Base-by-base conservation (phyloP, 2,113 vertebrate genomes). In the Chaetops frenatus region DNA sequence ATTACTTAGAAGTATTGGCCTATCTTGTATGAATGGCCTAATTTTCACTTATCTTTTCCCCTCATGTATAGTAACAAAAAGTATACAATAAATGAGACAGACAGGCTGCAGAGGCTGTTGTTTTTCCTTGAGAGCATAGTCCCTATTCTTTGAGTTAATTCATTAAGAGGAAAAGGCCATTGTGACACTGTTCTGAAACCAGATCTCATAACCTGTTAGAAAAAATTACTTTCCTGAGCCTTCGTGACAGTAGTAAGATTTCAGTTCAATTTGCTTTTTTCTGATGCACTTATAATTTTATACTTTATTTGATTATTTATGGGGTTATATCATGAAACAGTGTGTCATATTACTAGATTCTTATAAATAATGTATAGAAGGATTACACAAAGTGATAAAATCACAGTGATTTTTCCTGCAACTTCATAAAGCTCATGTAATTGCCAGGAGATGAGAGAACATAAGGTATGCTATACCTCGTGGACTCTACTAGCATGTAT, bases 351-450 rank as follows among this genome's bases (percentile, higher is more conserved):
- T 96, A 69, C 66, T 79, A 51, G 60, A 76, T 72, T 66, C 73
- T 94, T 91, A 96, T 95, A 97, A 97, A 96, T 97, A 97, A 97
- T 94, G 29, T 91, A 81, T 57, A 66, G 56, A 79, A 92, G 24
- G 62, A 85, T 94, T 94, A 29, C 45, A 92, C 8, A 40, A 70
- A 95, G 87, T 97, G 88, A 97, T 94, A 97, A 95, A 70, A 90
- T 78, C 50, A 56, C 7, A 50, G 50, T 95, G 88, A 95, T 97
- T 97, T 96, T 96, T 86, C 28, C 38, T 67, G 60, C 85, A 96
- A 76, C 61, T 94, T 95, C 72, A 64, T 97, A 96, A 97, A 94
- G 74, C 76, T 54, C 51, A 65, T 56, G 40, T 21, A 95, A 21
- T 62, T 94, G 14, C 25, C 15, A 84, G 58, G 28, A 94, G 35